Percentiles rank a stretch among this genome's conserved stretches.
phyloP scores from a whole-genome alignment of 2,888 invertebrate genomes.

The Lithophane semibrunnea region DNA sequence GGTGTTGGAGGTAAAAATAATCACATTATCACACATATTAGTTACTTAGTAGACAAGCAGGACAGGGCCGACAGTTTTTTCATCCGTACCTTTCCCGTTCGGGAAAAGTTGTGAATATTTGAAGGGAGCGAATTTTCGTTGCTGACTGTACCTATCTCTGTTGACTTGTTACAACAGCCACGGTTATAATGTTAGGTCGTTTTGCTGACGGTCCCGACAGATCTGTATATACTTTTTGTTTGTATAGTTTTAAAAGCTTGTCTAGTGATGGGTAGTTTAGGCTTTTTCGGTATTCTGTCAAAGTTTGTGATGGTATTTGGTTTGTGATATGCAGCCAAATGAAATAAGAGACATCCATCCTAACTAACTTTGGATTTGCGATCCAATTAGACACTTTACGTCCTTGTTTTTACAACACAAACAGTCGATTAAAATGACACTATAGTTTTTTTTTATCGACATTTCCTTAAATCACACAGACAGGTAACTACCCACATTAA shows the following conservation, averaged over 20 bases:
- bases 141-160: constrained; percentile 69
- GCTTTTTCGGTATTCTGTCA: constrained; percentile 12
- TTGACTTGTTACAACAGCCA: constrained; percentile 63
- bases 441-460: background rate
- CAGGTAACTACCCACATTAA: background rate
- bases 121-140: constrained; percentile 74
- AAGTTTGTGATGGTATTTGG: constrained; percentile 27
- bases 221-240: constrained; percentile 37
- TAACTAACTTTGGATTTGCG: background rate
- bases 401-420: background rate
- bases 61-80: constrained; percentile 66
- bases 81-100: constrained; percentile 63
- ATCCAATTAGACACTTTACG: background rate
- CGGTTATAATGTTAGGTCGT: constrained; percentile 55
- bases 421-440: background rate
- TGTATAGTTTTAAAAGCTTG: constrained; percentile 45
- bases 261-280: constrained; percentile 25
- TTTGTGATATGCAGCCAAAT: constrained; percentile 1
- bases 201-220: constrained; percentile 35
- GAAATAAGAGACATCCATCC: background rate
- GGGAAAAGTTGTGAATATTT: constrained; percentile 81
- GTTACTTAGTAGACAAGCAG: constrained; percentile 44
- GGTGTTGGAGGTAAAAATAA: constrained; percentile 47
- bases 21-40: constrained; percentile 58
- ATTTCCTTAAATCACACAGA: background rate